These are phyloP conservation scores for Antechinus flavipes DNA, from an alignment of 2,113 vertebrate genomes.

Conservation along the genomic window DNA sequence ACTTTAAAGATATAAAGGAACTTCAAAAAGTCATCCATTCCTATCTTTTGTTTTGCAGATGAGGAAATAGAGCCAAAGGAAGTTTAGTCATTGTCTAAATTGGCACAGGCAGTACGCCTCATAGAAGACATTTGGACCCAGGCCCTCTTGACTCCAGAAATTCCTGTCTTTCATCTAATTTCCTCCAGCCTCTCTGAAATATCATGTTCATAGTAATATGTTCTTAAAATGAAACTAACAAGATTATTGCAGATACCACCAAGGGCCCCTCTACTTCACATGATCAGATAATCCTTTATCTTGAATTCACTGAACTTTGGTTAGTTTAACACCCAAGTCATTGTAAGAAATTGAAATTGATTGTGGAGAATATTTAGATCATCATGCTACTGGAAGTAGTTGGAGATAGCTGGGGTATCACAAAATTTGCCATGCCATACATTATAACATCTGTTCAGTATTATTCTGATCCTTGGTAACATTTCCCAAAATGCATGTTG, in stretches of 20 bases:
- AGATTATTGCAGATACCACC: not conserved
- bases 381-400: not conserved
- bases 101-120: no score
- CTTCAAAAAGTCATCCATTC: not conserved
- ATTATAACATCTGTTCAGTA: not conserved
- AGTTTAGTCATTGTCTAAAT: not conserved
- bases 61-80: not conserved
- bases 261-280: not conserved
- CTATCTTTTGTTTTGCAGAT: not conserved
- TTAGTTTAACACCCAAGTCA: not conserved
- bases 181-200: not conserved
- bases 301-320: not conserved
- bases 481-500: not conserved
- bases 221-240: not conserved
- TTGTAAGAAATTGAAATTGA: not conserved
- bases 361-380: not conserved
- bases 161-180: not conserved
- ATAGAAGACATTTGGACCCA: not conserved
- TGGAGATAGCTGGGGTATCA: not conserved
- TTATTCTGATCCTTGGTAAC: not conserved
- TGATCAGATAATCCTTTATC: not conserved
- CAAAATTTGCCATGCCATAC: not conserved
- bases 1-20: not conserved
- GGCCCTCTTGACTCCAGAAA: not conserved
- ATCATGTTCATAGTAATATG: not conserved